A percentile compares a stretch with the other conserved stretches of the same genome.
phyloP scores from a whole-genome alignment of 2,113 vertebrate species.

The Elaphurus davidianus region DNA sequence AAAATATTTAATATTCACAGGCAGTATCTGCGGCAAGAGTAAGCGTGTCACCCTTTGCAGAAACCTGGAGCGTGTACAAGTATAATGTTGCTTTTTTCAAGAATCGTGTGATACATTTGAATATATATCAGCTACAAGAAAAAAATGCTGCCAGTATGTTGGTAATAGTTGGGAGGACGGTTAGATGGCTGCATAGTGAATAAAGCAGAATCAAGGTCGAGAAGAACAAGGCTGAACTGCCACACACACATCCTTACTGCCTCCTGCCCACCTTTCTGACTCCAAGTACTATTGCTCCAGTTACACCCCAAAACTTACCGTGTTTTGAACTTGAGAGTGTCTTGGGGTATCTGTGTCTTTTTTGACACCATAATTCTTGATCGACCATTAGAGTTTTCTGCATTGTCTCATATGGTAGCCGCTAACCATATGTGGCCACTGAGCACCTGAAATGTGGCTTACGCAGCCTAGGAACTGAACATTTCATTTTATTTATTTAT shows the following conservation, averaged over 20 bases:
- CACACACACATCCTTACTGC: not conserved
- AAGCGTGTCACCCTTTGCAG: not conserved
- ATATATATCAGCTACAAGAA: not conserved
- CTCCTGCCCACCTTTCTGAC: not conserved
- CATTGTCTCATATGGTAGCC: not conserved
- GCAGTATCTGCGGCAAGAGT: not conserved
- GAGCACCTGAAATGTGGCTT: not conserved
- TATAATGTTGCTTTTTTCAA: not conserved
- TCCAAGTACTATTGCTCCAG: not conserved
- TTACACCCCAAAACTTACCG: not conserved
- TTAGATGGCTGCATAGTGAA: not conserved
- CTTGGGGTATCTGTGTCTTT: not conserved
- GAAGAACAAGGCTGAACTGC: not conserved
- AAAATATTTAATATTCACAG: not conserved
- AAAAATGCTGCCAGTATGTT: not conserved
- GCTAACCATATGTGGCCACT: not conserved
- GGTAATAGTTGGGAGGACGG: accelerated
- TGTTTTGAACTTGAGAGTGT: not conserved
- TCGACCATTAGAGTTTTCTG: not conserved
- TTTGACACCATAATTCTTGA: not conserved
- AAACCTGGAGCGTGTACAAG: not conserved
- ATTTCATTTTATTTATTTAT: not conserved
- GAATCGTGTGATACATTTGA: not conserved
- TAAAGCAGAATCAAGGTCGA: not conserved
- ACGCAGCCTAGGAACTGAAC: not conserved